phyloP scores from a whole-genome alignment of 2,113 vertebrate genomes.

The Lepus timidus region DNA sequence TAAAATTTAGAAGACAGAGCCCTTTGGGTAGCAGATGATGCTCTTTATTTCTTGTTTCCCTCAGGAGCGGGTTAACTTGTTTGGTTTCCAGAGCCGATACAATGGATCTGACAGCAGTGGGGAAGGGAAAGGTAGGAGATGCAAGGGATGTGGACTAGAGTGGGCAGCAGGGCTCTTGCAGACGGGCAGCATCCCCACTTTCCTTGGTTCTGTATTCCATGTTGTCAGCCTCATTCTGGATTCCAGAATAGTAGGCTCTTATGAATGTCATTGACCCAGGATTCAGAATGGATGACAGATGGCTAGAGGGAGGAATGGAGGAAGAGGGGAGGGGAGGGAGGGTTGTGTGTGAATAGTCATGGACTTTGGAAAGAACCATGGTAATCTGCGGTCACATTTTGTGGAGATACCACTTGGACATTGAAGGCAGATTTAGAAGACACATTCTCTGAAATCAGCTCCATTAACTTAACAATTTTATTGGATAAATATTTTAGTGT shows the following conservation, averaged over 20 bases:
- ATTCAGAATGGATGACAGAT: not conserved
- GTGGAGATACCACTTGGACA: not conserved
- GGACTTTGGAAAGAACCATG: conserved; percentile 9
- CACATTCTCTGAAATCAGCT: conserved; percentile 4
- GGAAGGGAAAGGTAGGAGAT: conserved; percentile 76
- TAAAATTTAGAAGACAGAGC: not conserved
- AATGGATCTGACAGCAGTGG: conserved; percentile 5
- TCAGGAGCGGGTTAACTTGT: conserved; percentile 82
- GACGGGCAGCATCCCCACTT: not conserved
- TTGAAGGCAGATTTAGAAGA: conserved; percentile 27
- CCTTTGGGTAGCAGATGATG: not conserved
- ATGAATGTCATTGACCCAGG: conserved; percentile 15
- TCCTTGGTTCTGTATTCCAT: not conserved
- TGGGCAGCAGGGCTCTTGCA: not conserved
- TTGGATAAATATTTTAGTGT: conserved; percentile 11
- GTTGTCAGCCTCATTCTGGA: not conserved
- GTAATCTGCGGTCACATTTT: conserved; percentile 4
- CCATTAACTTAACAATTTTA: conserved; percentile 16
- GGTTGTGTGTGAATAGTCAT: not conserved
- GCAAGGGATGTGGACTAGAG: not conserved
- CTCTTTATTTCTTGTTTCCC: conserved; percentile 52
- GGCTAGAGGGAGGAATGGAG: conserved; percentile 1
- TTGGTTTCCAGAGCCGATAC: conserved; percentile 83
- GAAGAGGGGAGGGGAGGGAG: not conserved
- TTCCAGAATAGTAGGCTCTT: conserved; percentile 28